These are phyloP conservation scores for Harlomillsia oculata DNA, from an alignment of 1,140 invertebrate species.

Conservation along the genomic window DNA sequence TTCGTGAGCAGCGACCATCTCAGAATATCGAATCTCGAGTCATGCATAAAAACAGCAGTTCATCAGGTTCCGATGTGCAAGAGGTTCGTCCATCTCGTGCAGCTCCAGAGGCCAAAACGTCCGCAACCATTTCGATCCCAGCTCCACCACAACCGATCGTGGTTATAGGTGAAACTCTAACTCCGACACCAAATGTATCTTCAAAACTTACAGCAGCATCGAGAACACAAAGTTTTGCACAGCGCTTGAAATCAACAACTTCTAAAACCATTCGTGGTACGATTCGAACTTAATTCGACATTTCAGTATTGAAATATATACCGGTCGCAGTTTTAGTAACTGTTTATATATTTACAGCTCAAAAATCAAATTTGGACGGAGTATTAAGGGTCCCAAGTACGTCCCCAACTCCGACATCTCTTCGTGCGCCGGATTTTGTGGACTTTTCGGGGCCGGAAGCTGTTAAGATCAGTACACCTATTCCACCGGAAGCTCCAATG, in stretches of 20 bases:
- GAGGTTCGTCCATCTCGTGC: conserved; percentile 1
- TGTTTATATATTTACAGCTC: conserved; percentile 1
- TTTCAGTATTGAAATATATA: neutral
- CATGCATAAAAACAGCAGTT: conserved; percentile 33
- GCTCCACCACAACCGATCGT: neutral
- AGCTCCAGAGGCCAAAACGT: neutral
- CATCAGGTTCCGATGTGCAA: conserved; percentile 26
- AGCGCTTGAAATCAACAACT: conserved; percentile 69
- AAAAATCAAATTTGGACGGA: conserved; percentile 15
- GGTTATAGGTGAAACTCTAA: neutral
- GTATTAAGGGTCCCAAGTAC: conserved; percentile 27
- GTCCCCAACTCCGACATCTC: conserved; percentile 30
- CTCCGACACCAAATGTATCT: conserved; percentile 49
- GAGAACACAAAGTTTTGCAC: conserved; percentile 73
- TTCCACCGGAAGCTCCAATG: no score
- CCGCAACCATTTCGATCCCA: neutral
- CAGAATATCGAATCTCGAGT: conserved; percentile 40
- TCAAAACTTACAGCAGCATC: conserved; percentile 45
- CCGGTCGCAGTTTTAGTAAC: no score
- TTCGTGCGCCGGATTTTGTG: conserved; percentile 25
- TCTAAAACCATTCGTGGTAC: conserved; percentile 68
- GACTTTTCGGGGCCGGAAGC: neutral
- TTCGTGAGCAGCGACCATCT: conserved; percentile 60
- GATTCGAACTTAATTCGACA: neutral
- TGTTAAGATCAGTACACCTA: no score